Evolutionary conservation across 2,797 vertebrate genomes (phyloP).

Genomic region (Falco cherrug): DNA sequence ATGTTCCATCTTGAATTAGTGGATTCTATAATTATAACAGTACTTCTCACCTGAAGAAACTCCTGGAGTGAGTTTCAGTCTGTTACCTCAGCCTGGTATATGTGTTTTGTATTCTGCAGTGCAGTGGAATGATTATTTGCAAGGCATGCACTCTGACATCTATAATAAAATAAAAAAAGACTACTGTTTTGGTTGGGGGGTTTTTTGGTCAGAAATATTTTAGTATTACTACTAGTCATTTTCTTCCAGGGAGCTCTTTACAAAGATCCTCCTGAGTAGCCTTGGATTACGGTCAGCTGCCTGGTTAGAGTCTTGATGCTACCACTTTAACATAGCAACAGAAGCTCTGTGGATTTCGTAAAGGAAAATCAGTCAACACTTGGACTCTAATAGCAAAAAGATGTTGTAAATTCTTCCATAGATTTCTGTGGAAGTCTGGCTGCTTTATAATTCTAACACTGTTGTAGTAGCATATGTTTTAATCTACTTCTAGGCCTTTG

Average conservation of each 20-base stretch:
- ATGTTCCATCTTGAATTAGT: neutral
- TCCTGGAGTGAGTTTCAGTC: neutral
- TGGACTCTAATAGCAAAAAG: neutral
- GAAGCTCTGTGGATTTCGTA: neutral
- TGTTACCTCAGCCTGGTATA: neutral
- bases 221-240: neutral
- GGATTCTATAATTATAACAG: neutral
- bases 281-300: neutral
- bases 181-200: neutral
- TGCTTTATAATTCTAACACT: neutral
- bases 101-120: neutral
- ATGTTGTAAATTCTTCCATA: neutral
- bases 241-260: neutral
- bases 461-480: conserved; percentile 2
- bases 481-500: neutral
- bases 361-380: neutral
- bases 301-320: neutral
- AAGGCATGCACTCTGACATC: neutral
- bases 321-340: neutral
- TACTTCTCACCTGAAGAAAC: neutral
- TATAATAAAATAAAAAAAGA: neutral
- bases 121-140: neutral
- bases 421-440: neutral
- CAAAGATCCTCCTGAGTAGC: neutral
- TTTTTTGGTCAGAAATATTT: neutral